Conservation (phyloP, 2,797 vertebrate species). For the Hapalemur alaotrensis region DNA sequence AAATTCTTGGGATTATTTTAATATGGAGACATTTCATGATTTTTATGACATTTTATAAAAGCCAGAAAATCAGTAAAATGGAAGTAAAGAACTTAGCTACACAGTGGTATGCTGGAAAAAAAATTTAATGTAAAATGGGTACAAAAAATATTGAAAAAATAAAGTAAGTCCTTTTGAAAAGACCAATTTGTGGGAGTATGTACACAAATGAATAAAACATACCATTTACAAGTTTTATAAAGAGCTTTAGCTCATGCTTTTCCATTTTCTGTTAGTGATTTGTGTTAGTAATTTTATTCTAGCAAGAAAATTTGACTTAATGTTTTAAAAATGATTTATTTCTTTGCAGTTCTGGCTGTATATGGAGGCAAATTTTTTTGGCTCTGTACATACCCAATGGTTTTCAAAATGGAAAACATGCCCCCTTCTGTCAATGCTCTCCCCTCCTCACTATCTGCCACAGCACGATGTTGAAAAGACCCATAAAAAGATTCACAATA, state of each 20-base stretch:
- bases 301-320: background rate
- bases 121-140: background rate
- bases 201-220: background rate
- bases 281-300: conserved; percentile 24
- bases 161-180: background rate
- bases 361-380: background rate
- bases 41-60: background rate
- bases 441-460: background rate
- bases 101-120: background rate
- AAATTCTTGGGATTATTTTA: background rate
- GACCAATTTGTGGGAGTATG: background rate
- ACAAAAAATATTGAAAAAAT: background rate
- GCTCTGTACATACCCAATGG: background rate
- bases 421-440: background rate
- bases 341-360: background rate
- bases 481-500: background rate
- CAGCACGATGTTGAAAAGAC: background rate
- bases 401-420: background rate
- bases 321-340: background rate
- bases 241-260: background rate
- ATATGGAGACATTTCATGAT: background rate
- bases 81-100: background rate
- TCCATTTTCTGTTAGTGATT: background rate
- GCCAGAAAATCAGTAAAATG: background rate
- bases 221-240: background rate